Conservation (phyloP, 30 jellyfish, hydroid and myxozoan species). For the Hydractinia echinata region DNA sequence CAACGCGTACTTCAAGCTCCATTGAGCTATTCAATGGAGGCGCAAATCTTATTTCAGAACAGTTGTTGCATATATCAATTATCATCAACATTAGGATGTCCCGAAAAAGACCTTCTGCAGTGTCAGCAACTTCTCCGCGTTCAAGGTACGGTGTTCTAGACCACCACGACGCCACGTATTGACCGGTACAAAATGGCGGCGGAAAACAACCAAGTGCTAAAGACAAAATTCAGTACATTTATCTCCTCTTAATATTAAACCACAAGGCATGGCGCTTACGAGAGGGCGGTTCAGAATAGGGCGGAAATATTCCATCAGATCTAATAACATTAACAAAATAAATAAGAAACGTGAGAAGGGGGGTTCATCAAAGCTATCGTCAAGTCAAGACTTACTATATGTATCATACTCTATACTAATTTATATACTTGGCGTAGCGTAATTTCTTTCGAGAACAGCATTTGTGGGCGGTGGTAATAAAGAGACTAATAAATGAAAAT, state of each 20-base stretch:
- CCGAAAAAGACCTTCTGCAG: conserved; percentile 73
- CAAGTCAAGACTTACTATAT: too few relatives aligned
- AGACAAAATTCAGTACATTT: background rate
- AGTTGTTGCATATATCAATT: conserved; percentile 55
- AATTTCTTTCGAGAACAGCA: too few relatives aligned
- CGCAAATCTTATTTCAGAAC: conserved; percentile 61
- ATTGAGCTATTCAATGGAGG: conserved; percentile 74
- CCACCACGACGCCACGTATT: conserved; percentile 92
- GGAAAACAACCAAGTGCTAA: conserved; percentile 93
- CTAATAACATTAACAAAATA: too few relatives aligned
- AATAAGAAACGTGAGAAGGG: too few relatives aligned
- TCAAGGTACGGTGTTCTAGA: conserved; percentile 80
- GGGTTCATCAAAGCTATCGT: too few relatives aligned
- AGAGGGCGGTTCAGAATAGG: background rate
- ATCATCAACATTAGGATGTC: conserved; percentile 66
- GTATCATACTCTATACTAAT: too few relatives aligned
- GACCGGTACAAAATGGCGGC: conserved; percentile 82
- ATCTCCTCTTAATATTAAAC: too few relatives aligned
- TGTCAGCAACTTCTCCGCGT: conserved; percentile 31
- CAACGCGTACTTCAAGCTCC: conserved; percentile 56
- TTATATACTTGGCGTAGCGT: too few relatives aligned
- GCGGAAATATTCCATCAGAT: too few relatives aligned
- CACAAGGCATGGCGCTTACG: background rate
- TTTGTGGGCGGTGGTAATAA: too few relatives aligned
- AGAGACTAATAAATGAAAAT: too few relatives aligned